Conservation (phyloP, 35 echinoderm and acorn worm genomes). For the Eucidaris tribuloides region DNA sequence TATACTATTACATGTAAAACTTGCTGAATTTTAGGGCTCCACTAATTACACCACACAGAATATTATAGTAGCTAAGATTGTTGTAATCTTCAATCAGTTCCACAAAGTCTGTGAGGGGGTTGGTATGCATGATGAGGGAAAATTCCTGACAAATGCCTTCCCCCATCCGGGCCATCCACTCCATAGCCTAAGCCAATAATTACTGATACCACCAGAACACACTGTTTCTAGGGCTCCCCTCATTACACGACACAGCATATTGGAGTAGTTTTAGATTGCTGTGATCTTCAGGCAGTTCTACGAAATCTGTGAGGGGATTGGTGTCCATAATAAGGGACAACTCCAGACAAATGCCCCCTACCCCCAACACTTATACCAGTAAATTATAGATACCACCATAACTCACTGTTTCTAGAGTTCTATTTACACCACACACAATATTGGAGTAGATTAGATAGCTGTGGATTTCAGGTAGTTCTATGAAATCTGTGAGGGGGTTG, state of each 20-base stretch:
- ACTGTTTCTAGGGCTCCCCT: constrained; percentile 96
- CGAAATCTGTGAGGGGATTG: constrained; percentile 96
- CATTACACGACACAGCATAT: constrained; percentile 93
- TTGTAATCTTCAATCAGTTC: constrained; percentile 75
- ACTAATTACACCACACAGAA: constrained; percentile 86
- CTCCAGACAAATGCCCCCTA: too few species aligned
- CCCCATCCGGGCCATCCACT: too few species aligned
- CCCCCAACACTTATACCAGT: too few species aligned
- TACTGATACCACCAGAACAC: too few species aligned
- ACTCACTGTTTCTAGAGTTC: constrained; percentile 90
- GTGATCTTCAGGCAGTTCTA: constrained; percentile 89
- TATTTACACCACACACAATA: constrained; percentile 82
- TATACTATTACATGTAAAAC: constrained; percentile 46
- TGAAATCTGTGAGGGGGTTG: constrained; percentile 89
- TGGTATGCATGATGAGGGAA: constrained; percentile 70
- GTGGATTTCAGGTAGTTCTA: constrained; percentile 77
- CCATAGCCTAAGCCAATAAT: too few species aligned
- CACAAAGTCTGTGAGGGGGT: constrained; percentile 90
- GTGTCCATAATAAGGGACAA: constrained; percentile 83
- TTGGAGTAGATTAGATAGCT: constrained; percentile 80
- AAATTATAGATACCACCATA: too few species aligned
- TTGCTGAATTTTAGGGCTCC: constrained; percentile 93
- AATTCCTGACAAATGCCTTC: too few species aligned
- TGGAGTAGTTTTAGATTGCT: constrained; percentile 89
- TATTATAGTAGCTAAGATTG: constrained; percentile 77